Conservation (phyloP, 2,888 invertebrate species). For the Parochlus steinenii region DNA sequence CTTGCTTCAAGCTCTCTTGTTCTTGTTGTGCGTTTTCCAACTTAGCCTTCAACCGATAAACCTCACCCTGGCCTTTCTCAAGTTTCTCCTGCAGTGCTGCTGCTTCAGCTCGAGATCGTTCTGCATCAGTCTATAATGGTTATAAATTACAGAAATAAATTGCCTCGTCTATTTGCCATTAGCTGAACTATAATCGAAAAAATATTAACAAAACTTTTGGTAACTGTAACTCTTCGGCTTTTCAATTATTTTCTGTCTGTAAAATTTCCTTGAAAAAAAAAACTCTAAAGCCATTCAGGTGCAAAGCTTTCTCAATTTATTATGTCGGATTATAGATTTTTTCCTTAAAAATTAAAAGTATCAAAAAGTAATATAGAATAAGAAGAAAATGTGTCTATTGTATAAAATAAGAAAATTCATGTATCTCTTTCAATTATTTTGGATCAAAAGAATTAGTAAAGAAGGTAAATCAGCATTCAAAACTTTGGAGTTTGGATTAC, state of each 20-base stretch:
- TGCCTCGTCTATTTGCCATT: not conserved
- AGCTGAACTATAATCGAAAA: not conserved
- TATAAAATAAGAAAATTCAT: no score
- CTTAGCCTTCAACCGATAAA: slow-evolving; percentile 83
- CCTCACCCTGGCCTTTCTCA: slow-evolving; percentile 88
- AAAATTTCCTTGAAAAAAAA: no score
- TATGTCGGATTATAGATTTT: no score
- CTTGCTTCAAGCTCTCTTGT: slow-evolving; percentile 82
- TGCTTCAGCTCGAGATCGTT: slow-evolving; percentile 68
- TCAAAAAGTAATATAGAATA: slow-evolving; percentile 1
- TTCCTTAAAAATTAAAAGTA: not conserved
- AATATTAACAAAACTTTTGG: not conserved
- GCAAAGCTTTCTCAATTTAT: slow-evolving; percentile 7
- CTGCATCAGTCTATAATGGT: slow-evolving; percentile 48
- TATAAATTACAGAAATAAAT: not conserved
- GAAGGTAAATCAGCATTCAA: slow-evolving; percentile 15
- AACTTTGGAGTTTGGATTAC: slow-evolving; percentile 26
- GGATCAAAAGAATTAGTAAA: slow-evolving; percentile 1
- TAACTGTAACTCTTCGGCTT: no score
- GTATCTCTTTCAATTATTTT: no score
- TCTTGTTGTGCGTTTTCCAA: slow-evolving; percentile 90
- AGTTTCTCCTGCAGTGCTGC: slow-evolving; percentile 78
- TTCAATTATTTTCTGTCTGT: no score
- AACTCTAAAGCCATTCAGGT: slow-evolving; percentile 10
- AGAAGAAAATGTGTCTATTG: not conserved